Evolutionary conservation across 1,140 invertebrate species (phyloP).

Genomic region (Lerema accius): DNA sequence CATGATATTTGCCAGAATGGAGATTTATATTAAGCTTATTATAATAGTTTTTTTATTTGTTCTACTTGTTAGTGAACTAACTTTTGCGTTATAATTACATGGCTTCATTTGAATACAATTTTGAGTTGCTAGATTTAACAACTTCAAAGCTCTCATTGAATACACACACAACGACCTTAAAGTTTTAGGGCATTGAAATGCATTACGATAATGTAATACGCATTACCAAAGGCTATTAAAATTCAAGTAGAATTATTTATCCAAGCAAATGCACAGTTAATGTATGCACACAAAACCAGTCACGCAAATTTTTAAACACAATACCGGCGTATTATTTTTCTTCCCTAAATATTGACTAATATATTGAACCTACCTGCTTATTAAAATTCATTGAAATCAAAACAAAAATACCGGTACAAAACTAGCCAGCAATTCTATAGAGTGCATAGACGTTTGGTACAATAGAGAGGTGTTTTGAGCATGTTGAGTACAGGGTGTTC

Average conservation of each 20-base stretch:
- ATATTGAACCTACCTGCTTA: conserved; percentile 13
- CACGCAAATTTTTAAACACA: conserved; percentile 7
- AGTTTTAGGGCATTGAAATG: no score
- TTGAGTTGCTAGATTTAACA: no score
- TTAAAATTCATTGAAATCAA: conserved; percentile 34
- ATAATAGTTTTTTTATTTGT: background rate
- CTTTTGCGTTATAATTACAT: no score
- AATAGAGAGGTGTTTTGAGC: conserved; percentile 40
- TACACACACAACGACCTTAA: no score
- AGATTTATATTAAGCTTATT: conserved; percentile 16
- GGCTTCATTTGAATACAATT: no score
- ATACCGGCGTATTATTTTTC: background rate
- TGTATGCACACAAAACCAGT: background rate
- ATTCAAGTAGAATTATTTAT: background rate
- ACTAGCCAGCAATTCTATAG: conserved; percentile 15
- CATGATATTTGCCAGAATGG: conserved; percentile 6
- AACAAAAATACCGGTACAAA: conserved; percentile 35
- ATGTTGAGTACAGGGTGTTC: conserved; percentile 46
- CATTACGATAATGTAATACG: no score
- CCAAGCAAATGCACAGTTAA: conserved; percentile 6
- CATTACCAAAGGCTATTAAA: background rate
- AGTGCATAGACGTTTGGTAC: conserved; percentile 27
- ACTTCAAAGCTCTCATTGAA: no score
- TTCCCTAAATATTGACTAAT: conserved; percentile 21
- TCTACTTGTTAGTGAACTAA: background rate